Evolutionary conservation across 2,797 vertebrate species (phyloP).

Genomic region (Clarias laeviceps): DNA sequence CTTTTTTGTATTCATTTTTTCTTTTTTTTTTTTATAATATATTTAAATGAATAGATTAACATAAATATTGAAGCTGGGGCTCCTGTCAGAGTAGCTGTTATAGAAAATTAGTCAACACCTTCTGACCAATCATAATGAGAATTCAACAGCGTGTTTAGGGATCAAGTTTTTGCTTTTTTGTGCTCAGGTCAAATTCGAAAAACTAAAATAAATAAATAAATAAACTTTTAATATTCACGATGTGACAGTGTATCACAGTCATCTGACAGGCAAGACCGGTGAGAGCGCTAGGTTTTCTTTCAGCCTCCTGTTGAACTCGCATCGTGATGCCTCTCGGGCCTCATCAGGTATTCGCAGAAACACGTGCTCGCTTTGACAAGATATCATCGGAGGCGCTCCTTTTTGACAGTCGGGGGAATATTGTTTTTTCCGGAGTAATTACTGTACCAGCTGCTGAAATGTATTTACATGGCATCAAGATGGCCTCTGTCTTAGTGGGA

Average conservation of each 20-base stretch:
- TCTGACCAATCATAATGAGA: background rate
- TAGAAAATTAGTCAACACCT: background rate
- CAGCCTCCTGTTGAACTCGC: constrained; percentile 41
- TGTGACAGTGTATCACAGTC: constrained; percentile 19
- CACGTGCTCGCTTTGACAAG: constrained; percentile 57
- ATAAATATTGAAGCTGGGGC: background rate
- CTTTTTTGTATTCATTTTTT: background rate
- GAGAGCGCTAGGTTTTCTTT: constrained; percentile 13
- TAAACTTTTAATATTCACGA: background rate
- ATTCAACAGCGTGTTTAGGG: background rate
- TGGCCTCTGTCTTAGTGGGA: constrained; percentile 52
- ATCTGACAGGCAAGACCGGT: constrained; percentile 24
- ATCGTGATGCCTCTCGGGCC: constrained; percentile 48
- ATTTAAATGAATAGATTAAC: background rate
- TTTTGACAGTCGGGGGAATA: constrained; percentile 57
- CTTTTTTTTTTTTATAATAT: background rate
- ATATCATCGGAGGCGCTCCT: constrained; percentile 52
- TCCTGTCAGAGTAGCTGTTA: background rate
- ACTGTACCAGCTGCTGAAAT: constrained; percentile 63
- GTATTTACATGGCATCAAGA: constrained; percentile 60
- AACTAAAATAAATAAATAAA: background rate
- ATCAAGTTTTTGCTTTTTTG: background rate
- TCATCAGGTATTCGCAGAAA: constrained; percentile 55
- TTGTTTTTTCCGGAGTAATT: constrained; percentile 60
- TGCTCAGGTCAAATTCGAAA: background rate